Conservation (phyloP, 2,888 invertebrate genomes). For the Molorchus minor region DNA sequence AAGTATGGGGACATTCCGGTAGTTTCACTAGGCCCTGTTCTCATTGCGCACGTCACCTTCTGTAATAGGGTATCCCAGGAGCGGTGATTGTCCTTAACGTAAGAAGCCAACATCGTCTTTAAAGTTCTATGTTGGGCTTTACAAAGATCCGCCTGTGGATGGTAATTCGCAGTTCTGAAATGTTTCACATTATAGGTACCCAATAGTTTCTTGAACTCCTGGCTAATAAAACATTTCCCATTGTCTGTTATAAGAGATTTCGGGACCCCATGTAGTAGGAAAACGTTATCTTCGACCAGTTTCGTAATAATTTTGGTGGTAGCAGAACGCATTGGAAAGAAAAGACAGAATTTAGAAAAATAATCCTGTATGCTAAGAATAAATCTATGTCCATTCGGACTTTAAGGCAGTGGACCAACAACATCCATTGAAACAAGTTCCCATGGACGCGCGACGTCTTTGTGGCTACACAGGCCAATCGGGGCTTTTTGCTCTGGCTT, state of each 20-base stretch:
- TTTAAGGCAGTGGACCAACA: slow-evolving; percentile 31
- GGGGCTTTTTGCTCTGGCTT: too few relatives aligned
- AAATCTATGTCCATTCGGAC: slow-evolving; percentile 16
- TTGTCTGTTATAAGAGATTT: slow-evolving; percentile 28
- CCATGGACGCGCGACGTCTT: slow-evolving; percentile 29
- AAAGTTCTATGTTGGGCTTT: slow-evolving; percentile 46
- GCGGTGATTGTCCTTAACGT: slow-evolving; percentile 42
- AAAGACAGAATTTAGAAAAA: slow-evolving; percentile 31
- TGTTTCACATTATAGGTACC: slow-evolving; percentile 4
- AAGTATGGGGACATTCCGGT: slow-evolving; percentile 34
- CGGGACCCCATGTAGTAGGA: too few relatives aligned
- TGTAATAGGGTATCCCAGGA: slow-evolving; percentile 35
- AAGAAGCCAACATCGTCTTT: slow-evolving; percentile 49
- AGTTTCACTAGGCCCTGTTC: slow-evolving; percentile 35
- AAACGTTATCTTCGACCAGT: too few relatives aligned
- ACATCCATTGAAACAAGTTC: slow-evolving; percentile 34
- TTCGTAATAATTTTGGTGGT: too few relatives aligned
- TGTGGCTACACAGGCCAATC: slow-evolving; percentile 4
- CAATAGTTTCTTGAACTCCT: neutral
- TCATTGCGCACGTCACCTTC: slow-evolving; percentile 35
- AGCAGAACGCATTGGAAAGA: too few relatives aligned
- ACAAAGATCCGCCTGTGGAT: slow-evolving; percentile 4
- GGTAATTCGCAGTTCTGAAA: slow-evolving; percentile 36
- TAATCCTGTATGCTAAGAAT: slow-evolving; percentile 30
- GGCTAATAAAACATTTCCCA: slow-evolving; percentile 30